A percentile compares a stretch with the other conserved stretches of the same genome.
These are phyloP conservation scores for Cyclura pinguis DNA, from an alignment of 2,797 vertebrate species.

Conservation along the genomic window DNA sequence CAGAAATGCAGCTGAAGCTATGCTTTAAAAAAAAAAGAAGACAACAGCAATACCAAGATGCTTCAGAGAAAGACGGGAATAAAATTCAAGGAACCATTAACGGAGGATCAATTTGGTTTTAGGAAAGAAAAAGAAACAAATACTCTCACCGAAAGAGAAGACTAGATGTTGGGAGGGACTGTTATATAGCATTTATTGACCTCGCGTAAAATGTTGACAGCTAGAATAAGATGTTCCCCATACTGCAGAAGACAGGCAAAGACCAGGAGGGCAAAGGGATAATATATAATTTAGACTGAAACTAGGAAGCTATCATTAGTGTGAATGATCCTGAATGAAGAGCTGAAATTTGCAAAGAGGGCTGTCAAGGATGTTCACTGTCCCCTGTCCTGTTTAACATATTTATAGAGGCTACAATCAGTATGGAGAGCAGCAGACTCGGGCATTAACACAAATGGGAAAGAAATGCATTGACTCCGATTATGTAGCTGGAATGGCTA, in stretches of 20 bases:
- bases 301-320: conserved; percentile 1
- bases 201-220: not conserved
- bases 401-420: conserved; percentile 15
- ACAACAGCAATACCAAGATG: not conserved
- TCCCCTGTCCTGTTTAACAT: not conserved
- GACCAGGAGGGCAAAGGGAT: not conserved
- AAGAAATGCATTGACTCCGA: conserved; percentile 5
- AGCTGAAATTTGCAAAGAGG: not conserved
- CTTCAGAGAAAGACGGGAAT: not conserved
- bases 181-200: not conserved
- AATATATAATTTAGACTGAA: conserved; percentile 3
- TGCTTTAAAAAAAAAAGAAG: not conserved
- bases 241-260: not conserved
- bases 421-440: not conserved
- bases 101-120: not conserved
- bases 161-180: not conserved
- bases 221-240: not conserved
- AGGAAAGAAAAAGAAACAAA: not conserved
- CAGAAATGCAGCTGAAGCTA: not conserved
- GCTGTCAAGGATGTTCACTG: not conserved
- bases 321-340: not conserved
- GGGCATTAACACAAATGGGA: not conserved
- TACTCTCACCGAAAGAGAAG: not conserved
- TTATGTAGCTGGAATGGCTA: not conserved
- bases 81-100: not conserved